phyloP scores from a whole-genome alignment of 2,113 vertebrate species.

The Poeciliopsis occidentalis region DNA sequence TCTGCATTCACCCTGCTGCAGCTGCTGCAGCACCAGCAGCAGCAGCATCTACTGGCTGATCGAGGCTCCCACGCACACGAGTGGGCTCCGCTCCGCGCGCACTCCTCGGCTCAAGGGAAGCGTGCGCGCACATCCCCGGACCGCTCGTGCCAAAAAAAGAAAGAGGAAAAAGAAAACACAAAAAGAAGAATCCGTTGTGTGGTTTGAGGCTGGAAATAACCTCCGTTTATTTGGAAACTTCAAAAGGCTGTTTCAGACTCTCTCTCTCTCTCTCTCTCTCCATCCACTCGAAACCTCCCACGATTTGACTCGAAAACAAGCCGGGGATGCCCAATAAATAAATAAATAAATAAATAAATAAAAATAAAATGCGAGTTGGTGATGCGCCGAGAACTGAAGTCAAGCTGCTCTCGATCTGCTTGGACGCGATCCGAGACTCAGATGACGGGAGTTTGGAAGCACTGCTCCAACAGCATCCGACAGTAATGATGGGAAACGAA shows the following conservation, averaged over 20 bases:
- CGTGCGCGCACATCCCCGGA: slow-evolving; percentile 26
- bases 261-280: slow-evolving; percentile 7
- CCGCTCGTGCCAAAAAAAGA: slow-evolving; percentile 25
- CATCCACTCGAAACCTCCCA: slow-evolving; percentile 3
- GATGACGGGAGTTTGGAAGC: not conserved
- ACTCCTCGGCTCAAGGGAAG: slow-evolving; percentile 10
- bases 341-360: not conserved
- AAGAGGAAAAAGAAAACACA: no score
- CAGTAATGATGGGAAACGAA: no score
- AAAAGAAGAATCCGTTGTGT: not conserved
- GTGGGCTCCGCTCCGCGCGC: slow-evolving; percentile 50
- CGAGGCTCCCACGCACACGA: slow-evolving; percentile 54
- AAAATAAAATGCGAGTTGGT: not conserved
- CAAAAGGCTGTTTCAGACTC: slow-evolving; percentile 3
- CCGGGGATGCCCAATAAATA: slow-evolving; percentile 36
- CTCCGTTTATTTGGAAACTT: slow-evolving; percentile 49
- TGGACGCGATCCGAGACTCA: not conserved
- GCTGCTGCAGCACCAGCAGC: not conserved
- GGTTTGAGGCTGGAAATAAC: slow-evolving; percentile 23
- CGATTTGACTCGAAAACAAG: slow-evolving; percentile 20
- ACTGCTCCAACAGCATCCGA: not conserved
- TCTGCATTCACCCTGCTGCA: slow-evolving; percentile 13
- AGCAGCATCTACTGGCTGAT: slow-evolving; percentile 1
- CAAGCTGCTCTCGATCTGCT: slow-evolving; percentile 8
- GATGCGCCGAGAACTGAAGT: slow-evolving; percentile 4